phyloP scores from a whole-genome alignment of 2,888 invertebrate genomes.

The Mystacides longicornis region DNA sequence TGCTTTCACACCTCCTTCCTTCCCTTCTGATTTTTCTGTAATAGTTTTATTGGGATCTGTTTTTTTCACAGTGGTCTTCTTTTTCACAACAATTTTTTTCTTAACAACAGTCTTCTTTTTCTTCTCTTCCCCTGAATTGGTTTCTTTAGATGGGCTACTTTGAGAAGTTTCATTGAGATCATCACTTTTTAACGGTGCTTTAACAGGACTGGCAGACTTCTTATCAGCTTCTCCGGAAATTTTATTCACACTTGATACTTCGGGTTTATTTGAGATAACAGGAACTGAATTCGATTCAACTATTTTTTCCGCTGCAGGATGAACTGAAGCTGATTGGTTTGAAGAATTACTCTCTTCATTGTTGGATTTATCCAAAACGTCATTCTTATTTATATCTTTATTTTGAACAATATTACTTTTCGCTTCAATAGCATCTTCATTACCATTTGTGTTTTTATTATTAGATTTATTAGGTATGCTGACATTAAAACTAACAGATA shows the following conservation, averaged over 20 bases:
- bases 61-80: conserved; percentile 27
- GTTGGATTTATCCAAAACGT: too few relatives aligned
- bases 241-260: too few relatives aligned
- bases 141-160: conserved; percentile 6
- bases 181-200: background rate
- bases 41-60: conserved; percentile 29
- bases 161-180: background rate
- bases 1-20: conserved; percentile 31
- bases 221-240: too few relatives aligned
- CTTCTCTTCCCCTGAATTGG: conserved; percentile 8
- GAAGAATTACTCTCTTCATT: too few relatives aligned
- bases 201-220: conserved; percentile 26
- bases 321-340: too few relatives aligned
- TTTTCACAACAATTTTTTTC: conserved; percentile 23
- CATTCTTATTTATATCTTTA: too few relatives aligned
- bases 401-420: conserved; percentile 22
- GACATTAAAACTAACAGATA: conserved; percentile 24
- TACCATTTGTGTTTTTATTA: background rate
- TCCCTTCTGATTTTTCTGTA: conserved; percentile 31
- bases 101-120: conserved; percentile 26
- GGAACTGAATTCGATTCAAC: too few relatives aligned
- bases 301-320: too few relatives aligned
- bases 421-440: background rate
- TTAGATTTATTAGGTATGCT: conserved; percentile 23
- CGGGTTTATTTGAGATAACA: too few relatives aligned